phyloP scores from a whole-genome alignment of 2,113 vertebrate species.

The Engystomops pustulosus region DNA sequence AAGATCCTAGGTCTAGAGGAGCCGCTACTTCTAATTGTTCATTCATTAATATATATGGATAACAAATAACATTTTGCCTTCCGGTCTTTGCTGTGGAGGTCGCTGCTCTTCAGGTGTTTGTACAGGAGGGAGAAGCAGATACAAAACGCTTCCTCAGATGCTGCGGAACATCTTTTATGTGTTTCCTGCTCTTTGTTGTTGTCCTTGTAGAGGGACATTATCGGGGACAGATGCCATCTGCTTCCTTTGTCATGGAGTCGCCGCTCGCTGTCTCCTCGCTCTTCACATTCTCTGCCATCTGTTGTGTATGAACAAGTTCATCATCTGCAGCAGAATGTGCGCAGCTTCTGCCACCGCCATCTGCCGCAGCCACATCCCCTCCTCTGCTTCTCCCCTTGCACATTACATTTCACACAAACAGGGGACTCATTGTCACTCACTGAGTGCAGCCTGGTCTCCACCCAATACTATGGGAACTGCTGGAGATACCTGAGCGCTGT shows the following conservation, averaged over 20 bases:
- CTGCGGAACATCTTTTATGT: background rate
- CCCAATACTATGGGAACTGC: no score
- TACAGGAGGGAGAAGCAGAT: background rate
- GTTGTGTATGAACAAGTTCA: slow-evolving; percentile 31
- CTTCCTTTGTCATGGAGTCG: slow-evolving; percentile 21
- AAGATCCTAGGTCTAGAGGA: no score
- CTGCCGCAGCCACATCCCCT: slow-evolving; percentile 37
- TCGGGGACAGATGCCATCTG: slow-evolving; percentile 29
- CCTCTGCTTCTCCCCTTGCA: background rate
- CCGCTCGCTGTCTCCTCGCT: slow-evolving; percentile 16
- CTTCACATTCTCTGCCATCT: slow-evolving; percentile 23
- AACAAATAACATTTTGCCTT: background rate
- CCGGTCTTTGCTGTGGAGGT: background rate
- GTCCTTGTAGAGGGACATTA: slow-evolving; percentile 13
- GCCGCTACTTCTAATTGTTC: no score
- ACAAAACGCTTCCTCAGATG: background rate
- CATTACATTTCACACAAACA: background rate
- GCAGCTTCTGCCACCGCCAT: slow-evolving; percentile 38
- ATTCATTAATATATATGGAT: no score
- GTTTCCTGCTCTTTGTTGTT: background rate
- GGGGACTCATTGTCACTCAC: no score
- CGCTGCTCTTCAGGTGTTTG: background rate
- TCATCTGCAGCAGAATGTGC: slow-evolving; percentile 41
- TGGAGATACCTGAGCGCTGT: no score
- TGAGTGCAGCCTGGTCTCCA: no score